Evolutionary conservation across 1,140 invertebrate species (phyloP), one percentile per base, ranked within the genome.

Genomic region (Leptinotarsa undecemlineata): DNA sequence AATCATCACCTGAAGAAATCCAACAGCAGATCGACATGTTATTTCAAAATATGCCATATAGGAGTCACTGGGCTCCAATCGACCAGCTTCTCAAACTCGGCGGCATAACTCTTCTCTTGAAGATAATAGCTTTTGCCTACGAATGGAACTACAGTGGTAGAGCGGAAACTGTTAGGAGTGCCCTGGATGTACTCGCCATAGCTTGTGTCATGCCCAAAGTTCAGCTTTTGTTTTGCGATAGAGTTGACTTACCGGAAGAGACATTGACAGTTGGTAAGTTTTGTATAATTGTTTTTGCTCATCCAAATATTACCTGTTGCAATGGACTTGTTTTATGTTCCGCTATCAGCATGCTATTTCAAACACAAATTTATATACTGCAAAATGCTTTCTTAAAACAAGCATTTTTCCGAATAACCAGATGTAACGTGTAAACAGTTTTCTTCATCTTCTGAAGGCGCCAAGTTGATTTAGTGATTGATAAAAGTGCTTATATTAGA

Each of bases 91-190:
- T 95, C 74, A 91, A 92, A 80, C 88, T 98, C 3, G 95, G 95
- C 14, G 96, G 95, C 0, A 90, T 98, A 13, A 90, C 91, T 6
- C 87, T 96, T 69, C 86, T 98, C 1, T 86, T 98, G 48, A 92
- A 95, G 84, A 92, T 98, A 1, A 93, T 98, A 69, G 94, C 93
- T 3, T 93, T 95, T 82, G 92, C 95, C 0, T 94, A 95, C 80
- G 94, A 96, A 80, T 97, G 96, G 95, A 95, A 94, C 85, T 97
- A 94, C 82, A 93, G 92, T 76, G 94, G 95, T 74, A 91, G 93
- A 78, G 91, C 92, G 19, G 97, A 98, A 85, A 97, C 95, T 1
- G 93, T 98, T 1, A 89, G 94, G 48, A 94, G 92, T 60, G 96
- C 95, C 5, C 83, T 98, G 66, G 96, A 98, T 86, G 94, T 96